phyloP scores from a whole-genome alignment of 2,797 vertebrate species.

The Pogonophryne albipinna region DNA sequence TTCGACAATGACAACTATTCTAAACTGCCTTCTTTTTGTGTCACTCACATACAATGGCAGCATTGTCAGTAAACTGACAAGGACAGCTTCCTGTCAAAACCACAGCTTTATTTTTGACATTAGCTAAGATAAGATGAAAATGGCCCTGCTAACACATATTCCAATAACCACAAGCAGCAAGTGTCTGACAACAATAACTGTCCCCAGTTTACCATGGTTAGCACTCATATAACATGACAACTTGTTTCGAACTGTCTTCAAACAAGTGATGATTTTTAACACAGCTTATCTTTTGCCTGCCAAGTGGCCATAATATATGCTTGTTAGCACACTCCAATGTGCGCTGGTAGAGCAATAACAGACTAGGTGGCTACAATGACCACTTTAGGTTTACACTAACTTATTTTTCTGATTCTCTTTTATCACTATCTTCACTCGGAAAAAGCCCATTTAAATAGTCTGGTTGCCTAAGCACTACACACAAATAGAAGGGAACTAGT shows the following conservation, averaged over 20 bases:
- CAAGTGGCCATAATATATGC: neutral
- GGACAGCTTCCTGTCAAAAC: conserved; percentile 14
- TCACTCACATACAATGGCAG: neutral
- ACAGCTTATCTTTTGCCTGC: neutral
- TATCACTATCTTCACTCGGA: too few species aligned
- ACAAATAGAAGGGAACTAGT: too few species aligned
- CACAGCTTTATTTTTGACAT: neutral
- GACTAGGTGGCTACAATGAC: too few species aligned
- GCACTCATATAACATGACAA: neutral
- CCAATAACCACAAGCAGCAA: neutral
- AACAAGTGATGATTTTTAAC: neutral
- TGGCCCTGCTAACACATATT: neutral
- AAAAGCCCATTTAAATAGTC: too few species aligned
- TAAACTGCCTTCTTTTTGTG: neutral
- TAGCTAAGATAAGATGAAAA: neutral
- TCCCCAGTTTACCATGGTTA: neutral
- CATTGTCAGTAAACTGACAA: neutral
- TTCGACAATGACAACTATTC: neutral
- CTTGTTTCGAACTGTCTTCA: too few species aligned
- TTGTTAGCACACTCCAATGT: too few species aligned
- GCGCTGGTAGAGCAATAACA: too few species aligned
- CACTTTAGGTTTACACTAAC: too few species aligned
- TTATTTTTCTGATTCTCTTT: too few species aligned
- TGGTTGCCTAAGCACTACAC: too few species aligned
- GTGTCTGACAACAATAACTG: neutral